These are phyloP conservation scores for Mesoclemmys tuberculata DNA, from an alignment of 2,113 vertebrate genomes.

Conservation along the genomic window DNA sequence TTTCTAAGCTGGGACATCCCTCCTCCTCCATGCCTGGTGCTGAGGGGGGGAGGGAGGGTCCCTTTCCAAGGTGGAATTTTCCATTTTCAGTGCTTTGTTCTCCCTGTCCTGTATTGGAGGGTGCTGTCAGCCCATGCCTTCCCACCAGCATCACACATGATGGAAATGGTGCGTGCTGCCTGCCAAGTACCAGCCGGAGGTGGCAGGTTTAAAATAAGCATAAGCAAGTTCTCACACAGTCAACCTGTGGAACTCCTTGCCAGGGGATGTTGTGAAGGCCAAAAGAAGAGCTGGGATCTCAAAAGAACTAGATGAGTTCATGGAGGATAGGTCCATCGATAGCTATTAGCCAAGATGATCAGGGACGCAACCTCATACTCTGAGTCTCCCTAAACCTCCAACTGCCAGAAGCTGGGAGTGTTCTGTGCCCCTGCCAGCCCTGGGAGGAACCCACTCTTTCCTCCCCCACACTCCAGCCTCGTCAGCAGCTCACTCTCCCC, in stretches of 20 bases:
- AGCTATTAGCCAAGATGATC: too few relatives aligned
- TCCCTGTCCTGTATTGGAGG: neutral
- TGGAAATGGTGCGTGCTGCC: neutral
- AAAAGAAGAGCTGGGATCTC: neutral
- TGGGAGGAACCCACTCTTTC: too few relatives aligned
- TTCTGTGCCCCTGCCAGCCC: too few relatives aligned
- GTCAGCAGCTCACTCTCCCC: too few relatives aligned
- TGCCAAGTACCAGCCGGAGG: neutral
- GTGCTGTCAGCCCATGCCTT: neutral
- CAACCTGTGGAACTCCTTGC: neutral
- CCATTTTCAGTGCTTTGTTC: neutral
- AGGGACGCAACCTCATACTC: too few relatives aligned
- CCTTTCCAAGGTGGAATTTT: neutral
- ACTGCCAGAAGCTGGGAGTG: too few relatives aligned
- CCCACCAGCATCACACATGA: neutral
- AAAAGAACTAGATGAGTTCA: neutral
- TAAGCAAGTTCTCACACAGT: neutral
- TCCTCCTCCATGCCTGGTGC: neutral
- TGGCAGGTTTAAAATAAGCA: neutral
- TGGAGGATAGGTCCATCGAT: neutral
- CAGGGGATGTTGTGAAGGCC: neutral
- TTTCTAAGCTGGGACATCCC: neutral
- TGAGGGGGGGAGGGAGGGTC: neutral
- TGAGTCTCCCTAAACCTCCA: too few relatives aligned
- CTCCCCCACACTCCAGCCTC: too few relatives aligned